Base-by-base conservation (phyloP, 2,797 vertebrate genomes). In the Arctocebus calabarensis region DNA sequence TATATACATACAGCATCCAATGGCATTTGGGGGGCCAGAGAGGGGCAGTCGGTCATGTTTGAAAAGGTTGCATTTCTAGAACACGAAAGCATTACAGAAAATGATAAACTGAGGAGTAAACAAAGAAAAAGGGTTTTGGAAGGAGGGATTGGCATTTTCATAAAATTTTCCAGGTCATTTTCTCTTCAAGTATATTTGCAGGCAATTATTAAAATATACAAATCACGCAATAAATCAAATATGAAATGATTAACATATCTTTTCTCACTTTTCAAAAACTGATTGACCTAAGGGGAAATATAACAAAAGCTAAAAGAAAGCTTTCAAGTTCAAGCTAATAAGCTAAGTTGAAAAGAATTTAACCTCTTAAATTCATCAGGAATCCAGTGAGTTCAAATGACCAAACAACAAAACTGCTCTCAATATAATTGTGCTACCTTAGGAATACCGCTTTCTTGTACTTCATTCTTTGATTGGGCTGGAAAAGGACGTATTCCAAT, bases 221-320 rank as follows among this genome's bases (percentile, higher is more conserved):
- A 86, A 79, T 84, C 64, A 94, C 66, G 14, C 45, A 88, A 96
- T 91, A 96, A 87, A 90, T 62, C 55, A 91, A 95, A 83, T 45
- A 81, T n/a, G 81, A 19, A 85, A 20, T 59, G 79, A 88, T 81
- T 94, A 93, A 94, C 19, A 0, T 34, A 84, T 66, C 48, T 94
- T 84, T 88, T 61, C 64, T 92, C 71, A 79, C 27, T 68, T 85
- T 62, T 82, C 79, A 89, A 81, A 89, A 95, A 74, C 0, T 55
- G 23, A 88, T 64, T 85, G n/a, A 48, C 78, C 73, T 83, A 90
- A 68, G 8, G 52, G 9, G 4, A 91, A 94, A 95, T 78, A 88
- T 4, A 70, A 93, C n/a, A 90, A 90, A 88, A 94, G 94, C 14
- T 57, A 25, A 86, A 88, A 91, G 61, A 90, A 87, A 87, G 37